Percentiles rank a stretch among this genome's conserved stretches.
Evolutionary conservation across 2,797 vertebrate species (phyloP).

Genomic region (Eremophila alpestris): DNA sequence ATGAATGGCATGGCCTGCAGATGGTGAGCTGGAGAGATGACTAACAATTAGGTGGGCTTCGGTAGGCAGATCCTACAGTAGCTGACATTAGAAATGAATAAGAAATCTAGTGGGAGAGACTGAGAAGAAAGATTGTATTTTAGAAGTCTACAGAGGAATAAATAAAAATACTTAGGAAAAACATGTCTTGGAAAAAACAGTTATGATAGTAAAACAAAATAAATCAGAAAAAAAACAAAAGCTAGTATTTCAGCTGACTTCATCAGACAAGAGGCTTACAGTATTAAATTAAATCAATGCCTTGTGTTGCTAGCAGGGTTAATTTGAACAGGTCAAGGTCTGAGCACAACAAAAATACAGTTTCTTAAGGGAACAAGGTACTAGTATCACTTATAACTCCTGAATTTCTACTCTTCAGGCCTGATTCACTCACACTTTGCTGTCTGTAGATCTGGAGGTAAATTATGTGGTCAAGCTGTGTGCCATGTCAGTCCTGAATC

Average conservation of each 20-base stretch:
- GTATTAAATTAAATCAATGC: background rate
- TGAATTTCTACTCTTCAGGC: background rate
- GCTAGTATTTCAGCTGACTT: background rate
- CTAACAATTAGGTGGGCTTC: slow-evolving; percentile 18
- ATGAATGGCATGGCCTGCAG: slow-evolving; percentile 21
- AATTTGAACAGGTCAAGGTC: background rate
- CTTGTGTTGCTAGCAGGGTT: background rate
- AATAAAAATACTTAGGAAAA: background rate
- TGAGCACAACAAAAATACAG: background rate
- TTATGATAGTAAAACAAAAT: background rate
- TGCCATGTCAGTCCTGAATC: background rate
- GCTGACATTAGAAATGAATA: background rate
- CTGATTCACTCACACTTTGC: background rate
- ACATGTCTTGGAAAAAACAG: background rate
- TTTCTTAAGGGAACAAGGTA: background rate
- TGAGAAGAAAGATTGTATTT: background rate
- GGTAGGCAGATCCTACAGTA: slow-evolving; percentile 16
- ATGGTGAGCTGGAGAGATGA: slow-evolving; percentile 8
- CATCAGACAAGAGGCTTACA: background rate
- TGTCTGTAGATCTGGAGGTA: background rate
- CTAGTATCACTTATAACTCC: background rate
- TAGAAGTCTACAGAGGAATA: background rate
- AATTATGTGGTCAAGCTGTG: background rate
- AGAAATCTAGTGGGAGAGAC: background rate
- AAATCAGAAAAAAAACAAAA: background rate